These are phyloP conservation scores for Chrysolina americana DNA, from an alignment of 2,888 invertebrate species.

Conservation along the genomic window DNA sequence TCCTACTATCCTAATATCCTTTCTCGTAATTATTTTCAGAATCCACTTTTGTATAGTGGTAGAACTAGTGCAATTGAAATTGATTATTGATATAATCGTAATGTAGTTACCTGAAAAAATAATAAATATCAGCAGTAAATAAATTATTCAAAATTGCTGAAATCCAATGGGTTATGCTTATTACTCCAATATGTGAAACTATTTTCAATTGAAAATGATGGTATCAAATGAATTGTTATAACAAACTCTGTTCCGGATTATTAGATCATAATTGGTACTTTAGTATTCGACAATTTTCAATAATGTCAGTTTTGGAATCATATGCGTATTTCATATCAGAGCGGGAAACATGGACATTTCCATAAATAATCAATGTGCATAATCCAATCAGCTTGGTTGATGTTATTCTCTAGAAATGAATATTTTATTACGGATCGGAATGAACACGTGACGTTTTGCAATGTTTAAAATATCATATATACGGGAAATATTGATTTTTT, in stretches of 20 bases:
- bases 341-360: not conserved
- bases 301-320: not conserved
- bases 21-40: too few relatives aligned
- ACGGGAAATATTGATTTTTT: too few relatives aligned
- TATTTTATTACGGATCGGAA: too few relatives aligned
- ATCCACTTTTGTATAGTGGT: too few relatives aligned
- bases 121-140: too few relatives aligned
- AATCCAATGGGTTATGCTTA: not conserved
- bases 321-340: not conserved
- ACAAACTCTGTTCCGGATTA: slow-evolving; percentile 9
- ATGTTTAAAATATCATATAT: too few relatives aligned
- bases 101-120: too few relatives aligned
- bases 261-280: slow-evolving; percentile 34
- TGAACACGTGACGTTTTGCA: too few relatives aligned
- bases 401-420: not conserved
- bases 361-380: not conserved
- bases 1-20: too few relatives aligned
- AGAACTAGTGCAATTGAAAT: too few relatives aligned
- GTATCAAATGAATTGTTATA: not conserved
- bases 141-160: too few relatives aligned
- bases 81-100: too few relatives aligned
- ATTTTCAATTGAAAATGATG: not conserved
- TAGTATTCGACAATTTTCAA: slow-evolving; percentile 32
- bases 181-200: not conserved
- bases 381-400: not conserved